Evolutionary conservation across 2,797 vertebrate species (phyloP).

Genomic region (Cheirogaleus major): DNA sequence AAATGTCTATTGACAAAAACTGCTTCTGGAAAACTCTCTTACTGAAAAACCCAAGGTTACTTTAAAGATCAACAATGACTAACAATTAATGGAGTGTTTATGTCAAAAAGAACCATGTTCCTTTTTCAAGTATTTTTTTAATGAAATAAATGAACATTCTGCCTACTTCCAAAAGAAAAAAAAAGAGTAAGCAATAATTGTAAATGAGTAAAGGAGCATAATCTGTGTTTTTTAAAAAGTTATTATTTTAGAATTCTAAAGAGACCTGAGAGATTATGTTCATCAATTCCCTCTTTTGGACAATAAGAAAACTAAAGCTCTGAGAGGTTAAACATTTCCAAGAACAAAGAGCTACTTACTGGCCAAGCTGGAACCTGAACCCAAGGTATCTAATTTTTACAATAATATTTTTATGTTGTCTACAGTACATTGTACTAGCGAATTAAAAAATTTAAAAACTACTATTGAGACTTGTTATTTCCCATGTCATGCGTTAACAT

Average conservation of each 20-base stretch:
- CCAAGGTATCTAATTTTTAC: neutral
- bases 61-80: neutral
- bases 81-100: neutral
- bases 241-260: slow-evolving; percentile 15
- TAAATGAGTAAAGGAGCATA: neutral
- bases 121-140: neutral
- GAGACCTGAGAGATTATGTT: neutral
- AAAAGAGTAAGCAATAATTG: neutral
- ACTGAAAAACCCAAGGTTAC: neutral
- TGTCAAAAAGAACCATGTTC: neutral
- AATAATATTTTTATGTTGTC: neutral
- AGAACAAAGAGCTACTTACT: neutral
- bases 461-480: neutral
- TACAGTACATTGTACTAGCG: neutral
- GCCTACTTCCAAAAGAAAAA: neutral
- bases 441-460: neutral
- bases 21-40: neutral
- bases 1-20: neutral
- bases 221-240: neutral
- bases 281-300: neutral
- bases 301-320: neutral
- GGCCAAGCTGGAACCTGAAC: neutral
- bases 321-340: neutral
- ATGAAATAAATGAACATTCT: neutral
- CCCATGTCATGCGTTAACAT: neutral